Evolutionary conservation across 1,140 invertebrate genomes (phyloP).

Genomic region (Sminthurinus signatus): DNA sequence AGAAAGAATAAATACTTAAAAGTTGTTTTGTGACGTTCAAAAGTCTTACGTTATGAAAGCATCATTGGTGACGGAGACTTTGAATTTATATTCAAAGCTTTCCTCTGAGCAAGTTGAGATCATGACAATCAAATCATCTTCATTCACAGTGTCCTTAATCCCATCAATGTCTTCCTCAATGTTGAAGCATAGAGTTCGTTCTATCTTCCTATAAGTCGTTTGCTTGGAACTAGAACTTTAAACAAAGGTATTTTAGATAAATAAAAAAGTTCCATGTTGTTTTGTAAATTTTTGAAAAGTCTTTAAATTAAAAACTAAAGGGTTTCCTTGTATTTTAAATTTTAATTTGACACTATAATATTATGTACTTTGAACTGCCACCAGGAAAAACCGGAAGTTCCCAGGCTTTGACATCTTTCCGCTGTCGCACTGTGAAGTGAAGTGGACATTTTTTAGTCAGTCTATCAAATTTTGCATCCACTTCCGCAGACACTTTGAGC

Average conservation of each 20-base stretch:
- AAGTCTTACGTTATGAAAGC: background rate
- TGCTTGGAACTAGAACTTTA: too few species aligned
- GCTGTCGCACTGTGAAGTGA: slow-evolving; percentile 1
- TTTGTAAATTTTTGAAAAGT: too few species aligned
- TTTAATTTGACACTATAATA: background rate
- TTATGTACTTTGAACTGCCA: background rate
- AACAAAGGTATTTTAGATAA: too few species aligned
- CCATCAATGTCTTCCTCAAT: too few species aligned
- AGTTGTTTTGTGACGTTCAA: background rate
- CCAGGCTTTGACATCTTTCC: slow-evolving; percentile 8
- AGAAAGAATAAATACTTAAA: background rate
- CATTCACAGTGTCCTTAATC: background rate
- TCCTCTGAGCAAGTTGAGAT: slow-evolving; percentile 3
- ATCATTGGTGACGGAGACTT: background rate
- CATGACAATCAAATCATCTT: slow-evolving; percentile 11
- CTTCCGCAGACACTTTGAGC: slow-evolving; percentile 15
- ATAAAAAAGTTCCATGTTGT: too few species aligned
- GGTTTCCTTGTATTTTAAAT: background rate
- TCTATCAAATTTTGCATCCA: background rate
- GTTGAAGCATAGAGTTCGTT: slow-evolving; percentile 1
- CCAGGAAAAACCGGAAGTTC: slow-evolving; percentile 1
- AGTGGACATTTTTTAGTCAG: slow-evolving; percentile 5
- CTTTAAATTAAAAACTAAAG: too few species aligned
- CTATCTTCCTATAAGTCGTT: background rate
- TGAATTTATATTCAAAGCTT: background rate